Percentiles rank a stretch among this genome's conserved stretches.
Evolutionary conservation across 2,797 vertebrate genomes (phyloP).

Genomic region (Phoebastria nigripes): DNA sequence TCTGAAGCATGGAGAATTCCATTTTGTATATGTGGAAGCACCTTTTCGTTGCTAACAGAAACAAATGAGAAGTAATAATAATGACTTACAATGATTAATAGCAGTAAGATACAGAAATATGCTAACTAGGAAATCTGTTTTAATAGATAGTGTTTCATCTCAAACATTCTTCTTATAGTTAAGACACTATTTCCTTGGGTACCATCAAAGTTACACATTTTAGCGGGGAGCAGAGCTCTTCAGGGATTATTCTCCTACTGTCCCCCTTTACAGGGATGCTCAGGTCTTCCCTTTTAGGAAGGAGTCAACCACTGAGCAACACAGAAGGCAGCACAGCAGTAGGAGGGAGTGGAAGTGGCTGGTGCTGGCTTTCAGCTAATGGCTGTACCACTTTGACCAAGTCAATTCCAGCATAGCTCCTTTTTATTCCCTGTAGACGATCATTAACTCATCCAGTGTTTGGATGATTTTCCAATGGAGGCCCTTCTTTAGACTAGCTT

Average conservation of each 20-base stretch:
- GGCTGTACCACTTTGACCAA: not conserved
- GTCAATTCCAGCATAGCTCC: not conserved
- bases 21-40: not conserved
- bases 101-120: not conserved
- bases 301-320: not conserved
- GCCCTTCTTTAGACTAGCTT: not conserved
- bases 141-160: not conserved
- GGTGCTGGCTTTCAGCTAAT: not conserved
- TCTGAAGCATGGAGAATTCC: conserved; percentile 18
- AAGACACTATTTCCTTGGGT: not conserved
- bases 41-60: not conserved
- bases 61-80: conserved; percentile 27
- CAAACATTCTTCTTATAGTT: not conserved
- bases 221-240: not conserved
- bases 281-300: not conserved
- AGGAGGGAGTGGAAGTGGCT: not conserved
- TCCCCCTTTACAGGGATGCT: not conserved
- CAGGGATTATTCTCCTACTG: not conserved
- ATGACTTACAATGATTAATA: conserved; percentile 11
- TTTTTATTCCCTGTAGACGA: not conserved
- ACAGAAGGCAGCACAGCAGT: not conserved
- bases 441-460: not conserved
- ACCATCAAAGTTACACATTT: not conserved
- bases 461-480: not conserved
- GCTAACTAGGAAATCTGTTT: not conserved